Base-by-base conservation (phyloP, 2,797 vertebrate species). In the Kryptolebias ocellatus region DNA sequence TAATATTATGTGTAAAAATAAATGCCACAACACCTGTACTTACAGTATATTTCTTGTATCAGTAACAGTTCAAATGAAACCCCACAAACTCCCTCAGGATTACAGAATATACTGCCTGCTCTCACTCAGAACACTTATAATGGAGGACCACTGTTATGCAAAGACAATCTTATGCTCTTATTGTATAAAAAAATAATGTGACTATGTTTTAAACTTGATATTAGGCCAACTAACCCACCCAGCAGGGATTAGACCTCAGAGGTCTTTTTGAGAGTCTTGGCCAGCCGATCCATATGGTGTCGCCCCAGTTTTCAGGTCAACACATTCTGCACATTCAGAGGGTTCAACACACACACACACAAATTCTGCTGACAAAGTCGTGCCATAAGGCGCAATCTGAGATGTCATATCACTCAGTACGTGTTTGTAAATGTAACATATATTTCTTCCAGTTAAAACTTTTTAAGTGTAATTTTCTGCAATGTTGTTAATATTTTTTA, bases 221-320 rank as follows among this genome's bases (percentile, higher is more conserved):
- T 54, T 46, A 75, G 77, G 83, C 79, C 69, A 83, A 81, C 84
- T 66, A 75, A 67, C 20, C 61, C 51, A 83, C 68, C 68, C 74
- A 84, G 75, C 83, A 82, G 80, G 84, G 81, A 82, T 86, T 80
- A 83, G 78, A 70, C 83, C 76, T 65, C 16, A 28, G 79, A 54
- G 80, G 73, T 74, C 75, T 81, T 82, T 59, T 73, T 10, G 39
- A 76, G 67, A 61, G 69, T 87, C 77, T 80, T 80, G 73, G 69
- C 74, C 77, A 71, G 68, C 64, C 9, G 16, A 85, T 88, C 85
- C 89, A 87, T 89, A 89, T 88, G 88, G 81, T 78, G 79, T 68
- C 27, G 73, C 86, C 78, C 84, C 68, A 71, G 73, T 87, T 90
- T 90, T 86, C 90, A 90, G 90, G 88, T 90, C 87, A 89, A 78